Evolutionary conservation across 2,113 vertebrate genomes (phyloP).

Genomic region (Dipodomys spectabilis): DNA sequence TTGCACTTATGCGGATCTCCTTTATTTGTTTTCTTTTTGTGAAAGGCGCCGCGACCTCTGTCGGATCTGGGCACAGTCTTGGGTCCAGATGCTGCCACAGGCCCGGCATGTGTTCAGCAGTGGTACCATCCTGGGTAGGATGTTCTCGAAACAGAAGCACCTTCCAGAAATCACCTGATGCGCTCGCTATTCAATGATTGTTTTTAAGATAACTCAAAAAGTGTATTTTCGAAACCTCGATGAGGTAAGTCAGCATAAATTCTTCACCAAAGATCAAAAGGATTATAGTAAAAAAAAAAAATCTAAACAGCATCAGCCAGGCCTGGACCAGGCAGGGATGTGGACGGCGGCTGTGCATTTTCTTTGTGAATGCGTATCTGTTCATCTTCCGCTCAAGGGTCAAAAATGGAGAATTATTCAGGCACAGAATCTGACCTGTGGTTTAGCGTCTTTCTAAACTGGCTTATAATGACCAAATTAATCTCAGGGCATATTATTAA

Average conservation of each 20-base stretch:
- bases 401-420: constrained; percentile 81
- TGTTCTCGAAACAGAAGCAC: constrained; percentile 52
- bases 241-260: constrained; percentile 61
- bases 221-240: constrained; percentile 69
- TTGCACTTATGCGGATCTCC: constrained; percentile 66
- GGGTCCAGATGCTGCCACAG: not conserved
- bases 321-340: constrained; percentile 66
- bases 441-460: constrained; percentile 86
- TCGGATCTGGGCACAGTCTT: constrained; percentile 5
- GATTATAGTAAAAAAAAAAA: constrained; percentile 61
- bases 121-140: constrained; percentile 53
- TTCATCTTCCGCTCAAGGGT: constrained; percentile 78
- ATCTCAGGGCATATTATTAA: constrained; percentile 88
- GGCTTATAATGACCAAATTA: constrained; percentile 89
- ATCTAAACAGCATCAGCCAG: constrained; percentile 73
- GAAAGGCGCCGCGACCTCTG: constrained; percentile 58
- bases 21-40: constrained; percentile 61
- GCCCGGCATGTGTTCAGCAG: not conserved
- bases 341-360: constrained; percentile 51
- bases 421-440: constrained; percentile 86
- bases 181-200: not conserved
- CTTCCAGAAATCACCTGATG: constrained; percentile 20
- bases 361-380: constrained; percentile 75
- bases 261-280: constrained; percentile 73
- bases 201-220: not conserved